These are phyloP conservation scores for Pachycephala philippinensis DNA, from an alignment of 2,113 vertebrate species.

Conservation along the genomic window DNA sequence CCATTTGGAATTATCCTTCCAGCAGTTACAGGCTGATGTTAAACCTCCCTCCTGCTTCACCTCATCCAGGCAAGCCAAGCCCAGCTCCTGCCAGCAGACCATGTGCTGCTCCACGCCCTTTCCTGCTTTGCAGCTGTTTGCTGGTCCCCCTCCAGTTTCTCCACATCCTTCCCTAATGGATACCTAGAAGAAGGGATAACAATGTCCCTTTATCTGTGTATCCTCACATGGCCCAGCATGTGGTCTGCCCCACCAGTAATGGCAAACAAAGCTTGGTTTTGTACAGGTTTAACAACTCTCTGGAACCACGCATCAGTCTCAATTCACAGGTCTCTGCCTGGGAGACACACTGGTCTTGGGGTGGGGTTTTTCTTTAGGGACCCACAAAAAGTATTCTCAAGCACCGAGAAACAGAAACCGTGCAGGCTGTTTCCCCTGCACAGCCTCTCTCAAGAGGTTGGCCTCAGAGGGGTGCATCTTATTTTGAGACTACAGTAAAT, in stretches of 20 bases:
- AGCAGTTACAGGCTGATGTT: neutral
- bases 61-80: neutral
- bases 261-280: neutral
- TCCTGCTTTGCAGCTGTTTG: neutral
- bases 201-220: neutral
- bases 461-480: neutral
- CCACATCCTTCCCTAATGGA: accelerated
- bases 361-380: neutral
- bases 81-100: neutral
- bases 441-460: neutral
- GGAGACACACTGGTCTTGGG: accelerated
- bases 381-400: neutral
- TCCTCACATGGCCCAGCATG: accelerated
- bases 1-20: neutral
- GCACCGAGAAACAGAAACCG: neutral
- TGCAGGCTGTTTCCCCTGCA: neutral
- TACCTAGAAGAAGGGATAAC: neutral
- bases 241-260: neutral
- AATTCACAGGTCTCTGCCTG: neutral
- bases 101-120: accelerated
- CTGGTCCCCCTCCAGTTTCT: neutral
- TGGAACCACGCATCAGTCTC: neutral
- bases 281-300: neutral
- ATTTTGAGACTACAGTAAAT: neutral
- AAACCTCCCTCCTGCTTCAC: neutral